A percentile compares a stretch with the other conserved stretches of the same genome.
phyloP scores from a whole-genome alignment of 2,888 invertebrate genomes.

The Psylliodes chrysocephalus region DNA sequence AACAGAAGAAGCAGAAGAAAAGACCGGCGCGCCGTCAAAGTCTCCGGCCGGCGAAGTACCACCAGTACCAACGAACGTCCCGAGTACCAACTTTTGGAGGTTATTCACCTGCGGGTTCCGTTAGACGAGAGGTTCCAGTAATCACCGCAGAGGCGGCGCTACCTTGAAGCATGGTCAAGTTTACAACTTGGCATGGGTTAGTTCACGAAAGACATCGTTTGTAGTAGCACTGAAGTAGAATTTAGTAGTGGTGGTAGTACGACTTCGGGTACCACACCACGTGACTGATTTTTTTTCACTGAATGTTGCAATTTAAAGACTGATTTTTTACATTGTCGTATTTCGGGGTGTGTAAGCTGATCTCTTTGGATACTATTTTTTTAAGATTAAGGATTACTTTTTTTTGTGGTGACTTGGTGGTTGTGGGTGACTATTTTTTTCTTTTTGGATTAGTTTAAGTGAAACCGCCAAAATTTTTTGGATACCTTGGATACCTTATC shows the following conservation, averaged over 20 bases:
- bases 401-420: constrained; percentile 29
- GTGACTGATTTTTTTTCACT: constrained; percentile 35
- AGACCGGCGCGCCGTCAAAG: constrained; percentile 38
- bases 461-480: constrained; percentile 57
- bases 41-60: constrained; percentile 40
- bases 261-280: constrained; percentile 33
- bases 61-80: constrained; percentile 16
- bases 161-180: constrained; percentile 63
- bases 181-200: constrained; percentile 61
- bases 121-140: constrained; percentile 56
- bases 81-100: constrained; percentile 58
- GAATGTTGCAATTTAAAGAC: constrained; percentile 15
- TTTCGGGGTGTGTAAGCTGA: constrained; percentile 10
- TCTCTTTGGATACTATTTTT: constrained; percentile 23
- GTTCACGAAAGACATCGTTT: constrained; percentile 61
- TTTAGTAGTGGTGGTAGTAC: constrained; percentile 41
- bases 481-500: constrained; percentile 59
- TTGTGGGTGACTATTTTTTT: constrained; percentile 45
- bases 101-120: constrained; percentile 58
- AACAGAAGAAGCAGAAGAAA: not conserved
- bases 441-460: constrained; percentile 47
- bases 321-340: not conserved
- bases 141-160: constrained; percentile 59
- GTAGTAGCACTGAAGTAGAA: constrained; percentile 35
- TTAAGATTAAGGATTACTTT: constrained; percentile 21